These are phyloP conservation scores for Netelia fuscicornis DNA, from an alignment of 2,888 invertebrate species.

Conservation along the genomic window DNA sequence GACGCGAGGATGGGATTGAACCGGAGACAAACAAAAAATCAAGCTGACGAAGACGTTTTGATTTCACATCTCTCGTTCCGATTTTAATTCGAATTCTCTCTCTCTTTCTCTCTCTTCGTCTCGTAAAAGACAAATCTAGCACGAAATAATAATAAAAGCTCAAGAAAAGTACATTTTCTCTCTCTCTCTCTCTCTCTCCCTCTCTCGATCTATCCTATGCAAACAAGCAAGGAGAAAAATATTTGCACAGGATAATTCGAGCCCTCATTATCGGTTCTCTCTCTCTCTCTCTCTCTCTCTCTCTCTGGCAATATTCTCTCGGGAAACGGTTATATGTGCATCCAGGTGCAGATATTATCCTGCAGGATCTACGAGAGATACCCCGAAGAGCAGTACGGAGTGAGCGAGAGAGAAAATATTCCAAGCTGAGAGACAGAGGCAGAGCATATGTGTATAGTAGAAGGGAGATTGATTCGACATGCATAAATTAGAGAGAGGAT, in stretches of 20 bases:
- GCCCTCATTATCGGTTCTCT: conserved; percentile 82
- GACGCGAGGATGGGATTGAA: neutral
- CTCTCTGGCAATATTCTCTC: conserved; percentile 50
- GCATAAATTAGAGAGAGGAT: conserved; percentile 85
- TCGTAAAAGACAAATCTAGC: neutral
- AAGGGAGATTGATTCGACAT: conserved; percentile 84
- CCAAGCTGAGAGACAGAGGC: conserved; percentile 49
- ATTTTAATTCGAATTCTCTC: conserved; percentile 4
- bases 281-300: conserved; percentile 65
- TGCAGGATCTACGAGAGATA: conserved; percentile 62
- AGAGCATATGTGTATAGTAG: conserved; percentile 58
- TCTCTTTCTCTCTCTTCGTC: neutral
- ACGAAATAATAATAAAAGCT: neutral
- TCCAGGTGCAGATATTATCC: conserved; percentile 80
- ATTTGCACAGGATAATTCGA: conserved; percentile 84
- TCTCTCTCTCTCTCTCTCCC: neutral
- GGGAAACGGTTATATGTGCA: conserved; percentile 75
- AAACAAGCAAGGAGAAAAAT: conserved; percentile 83
- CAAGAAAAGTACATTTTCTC: neutral
- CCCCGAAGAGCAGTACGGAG: conserved; percentile 46
- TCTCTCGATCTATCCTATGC: conserved; percentile 76
- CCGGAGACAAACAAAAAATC: neutral
- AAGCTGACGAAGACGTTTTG: neutral
- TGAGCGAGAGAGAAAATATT: conserved; percentile 28
- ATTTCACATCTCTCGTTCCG: conserved; percentile 23